Conservation (phyloP, 2,797 vertebrate species). For the Astyanax mexicanus region DNA sequence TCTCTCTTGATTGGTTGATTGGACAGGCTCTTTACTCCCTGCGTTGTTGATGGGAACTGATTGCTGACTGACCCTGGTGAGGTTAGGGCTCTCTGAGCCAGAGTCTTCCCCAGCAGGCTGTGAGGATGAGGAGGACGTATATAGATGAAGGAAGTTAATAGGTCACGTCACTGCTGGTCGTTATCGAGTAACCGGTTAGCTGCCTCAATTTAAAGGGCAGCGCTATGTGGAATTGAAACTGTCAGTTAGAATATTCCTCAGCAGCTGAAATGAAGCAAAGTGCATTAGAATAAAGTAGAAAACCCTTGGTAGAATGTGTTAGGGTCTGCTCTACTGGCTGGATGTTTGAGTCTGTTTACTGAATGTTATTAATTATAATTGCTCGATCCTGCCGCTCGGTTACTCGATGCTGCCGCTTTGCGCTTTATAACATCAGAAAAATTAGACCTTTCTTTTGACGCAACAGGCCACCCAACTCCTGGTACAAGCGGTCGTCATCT, state of each 20-base stretch:
- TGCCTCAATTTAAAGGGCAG: not conserved
- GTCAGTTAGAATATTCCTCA: constrained; percentile 19
- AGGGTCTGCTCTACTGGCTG: too few species aligned
- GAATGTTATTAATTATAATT: not conserved
- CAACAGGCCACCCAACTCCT: too few species aligned
- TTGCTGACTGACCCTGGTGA: constrained; percentile 32
- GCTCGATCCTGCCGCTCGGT: too few species aligned
- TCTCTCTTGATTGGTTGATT: constrained; percentile 32
- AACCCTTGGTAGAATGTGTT: too few species aligned
- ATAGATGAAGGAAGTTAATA: constrained; percentile 31
- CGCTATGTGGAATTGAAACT: constrained; percentile 4
- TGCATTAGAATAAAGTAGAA: not conserved
- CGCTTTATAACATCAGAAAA: too few species aligned
- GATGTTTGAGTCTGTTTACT: not conserved
- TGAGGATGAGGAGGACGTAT: not conserved
- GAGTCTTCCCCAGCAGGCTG: not conserved
- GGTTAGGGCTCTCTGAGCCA: not conserved
- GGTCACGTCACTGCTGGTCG: not conserved
- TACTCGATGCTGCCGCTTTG: too few species aligned
- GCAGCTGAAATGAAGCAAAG: not conserved
- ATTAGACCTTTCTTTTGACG: too few species aligned
- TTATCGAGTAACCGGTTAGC: constrained; percentile 43
- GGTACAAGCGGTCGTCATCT: too few species aligned
- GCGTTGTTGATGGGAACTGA: constrained; percentile 26
- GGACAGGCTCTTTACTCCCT: constrained; percentile 10